Evolutionary conservation across 2,113 vertebrate species (phyloP), one percentile per base, ranked within the genome.

Genomic region (Equus przewalskii): DNA sequence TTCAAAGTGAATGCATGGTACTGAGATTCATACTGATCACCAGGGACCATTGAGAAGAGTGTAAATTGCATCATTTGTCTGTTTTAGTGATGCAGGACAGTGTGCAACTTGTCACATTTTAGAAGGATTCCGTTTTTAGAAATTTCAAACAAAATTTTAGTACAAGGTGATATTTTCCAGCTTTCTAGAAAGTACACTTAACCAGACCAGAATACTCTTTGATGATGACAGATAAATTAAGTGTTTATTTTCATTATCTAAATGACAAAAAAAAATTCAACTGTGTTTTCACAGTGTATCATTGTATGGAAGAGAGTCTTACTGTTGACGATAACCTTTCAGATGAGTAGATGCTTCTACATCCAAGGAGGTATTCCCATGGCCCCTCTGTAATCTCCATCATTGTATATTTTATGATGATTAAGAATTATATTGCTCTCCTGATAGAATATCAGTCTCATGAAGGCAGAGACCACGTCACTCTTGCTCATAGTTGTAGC

Each of bases 41-140:
- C 21, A 24, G 67, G 24, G 18, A 1, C 28, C 49, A 10, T 24
- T 49, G 73, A 84, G 87, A 78, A 86, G 36, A 73, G 21, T 56
- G 30, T 7, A 60, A 80, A 90, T 92, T 49, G 28, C 73, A n/a
- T 80, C 1, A 54, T 76, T 76, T 76, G 8, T 88, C 18, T 79
- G 13, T 72, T 85, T 81, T 21, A 72, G 30, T 41, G 54, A 30
- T 56, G 22, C 1, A 15, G 44, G 78, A 28, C 8, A 26, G 3
- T 51, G 3, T 26, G 44, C 12, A 30, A 11, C 46, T 72, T 64
- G 65, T 54, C 30, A 33, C 85, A 44, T 82, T 96, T 93, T 65
- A 81, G 76, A 91, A 96, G 24, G 67, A 46, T 81, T 96, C 93
- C 22, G 6, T n/a, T 91, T 92, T 94, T 81, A 91, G 41, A 95